Percentiles rank a stretch among this genome's conserved stretches.
Conservation (phyloP, 2,888 invertebrate genomes). For the Tetheella fluctuosa region DNA sequence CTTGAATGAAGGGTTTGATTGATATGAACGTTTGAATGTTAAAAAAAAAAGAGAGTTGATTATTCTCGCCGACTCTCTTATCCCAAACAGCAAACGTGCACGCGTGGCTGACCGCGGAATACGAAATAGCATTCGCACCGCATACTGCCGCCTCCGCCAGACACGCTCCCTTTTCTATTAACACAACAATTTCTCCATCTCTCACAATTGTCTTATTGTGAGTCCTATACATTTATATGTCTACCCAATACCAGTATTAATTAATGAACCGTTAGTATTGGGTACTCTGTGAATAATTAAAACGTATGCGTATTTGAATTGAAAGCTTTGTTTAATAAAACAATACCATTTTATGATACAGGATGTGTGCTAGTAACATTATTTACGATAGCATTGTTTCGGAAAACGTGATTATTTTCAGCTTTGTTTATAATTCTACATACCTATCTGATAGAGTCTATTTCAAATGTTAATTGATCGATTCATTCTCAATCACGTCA, state of each 20-base stretch:
- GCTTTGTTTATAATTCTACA: neutral
- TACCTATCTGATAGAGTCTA: neutral
- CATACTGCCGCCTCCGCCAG: conserved; percentile 28
- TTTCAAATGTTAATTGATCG: neutral
- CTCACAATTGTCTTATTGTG: conserved; percentile 47
- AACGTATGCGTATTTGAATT: conserved; percentile 15
- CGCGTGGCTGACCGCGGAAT: conserved; percentile 54
- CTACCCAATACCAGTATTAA: conserved; percentile 29
- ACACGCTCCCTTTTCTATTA: conserved; percentile 59
- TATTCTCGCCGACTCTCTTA: neutral
- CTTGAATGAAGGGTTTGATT: too few relatives aligned
- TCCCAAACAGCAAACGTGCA: conserved; percentile 22
- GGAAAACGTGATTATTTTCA: conserved; percentile 1
- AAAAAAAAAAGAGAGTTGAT: neutral
- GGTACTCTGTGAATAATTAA: conserved; percentile 11
- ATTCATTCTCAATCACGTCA: neutral
- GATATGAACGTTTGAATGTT: too few relatives aligned
- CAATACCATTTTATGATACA: neutral
- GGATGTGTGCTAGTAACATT: conserved; percentile 6
- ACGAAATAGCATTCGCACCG: conserved; percentile 48
- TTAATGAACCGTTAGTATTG: conserved; percentile 26
- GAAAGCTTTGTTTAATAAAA: conserved; percentile 17
- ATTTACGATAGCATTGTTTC: conserved; percentile 8
- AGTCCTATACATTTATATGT: conserved; percentile 33
- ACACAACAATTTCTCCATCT: conserved; percentile 62